Percentiles rank a stretch among this genome's conserved stretches.
phyloP scores from a whole-genome alignment of 1,140 invertebrate genomes.

The Drosophila paulistorum region DNA sequence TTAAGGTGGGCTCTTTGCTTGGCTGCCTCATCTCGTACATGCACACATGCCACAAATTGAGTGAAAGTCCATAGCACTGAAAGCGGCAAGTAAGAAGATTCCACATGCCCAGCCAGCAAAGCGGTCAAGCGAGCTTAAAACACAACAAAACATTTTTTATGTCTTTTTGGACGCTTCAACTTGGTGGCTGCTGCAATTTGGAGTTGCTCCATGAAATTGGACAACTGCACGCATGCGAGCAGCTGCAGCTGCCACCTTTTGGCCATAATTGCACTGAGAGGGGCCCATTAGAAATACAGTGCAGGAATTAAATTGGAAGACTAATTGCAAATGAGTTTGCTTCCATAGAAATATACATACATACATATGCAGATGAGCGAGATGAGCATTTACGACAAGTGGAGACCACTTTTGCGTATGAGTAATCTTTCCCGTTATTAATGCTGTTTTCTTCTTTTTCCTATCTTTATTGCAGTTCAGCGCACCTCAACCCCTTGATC shows the following conservation, averaged over 20 bases:
- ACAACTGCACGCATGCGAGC: slow-evolving; percentile 61
- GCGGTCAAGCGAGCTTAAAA: slow-evolving; percentile 39
- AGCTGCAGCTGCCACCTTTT: slow-evolving; percentile 14
- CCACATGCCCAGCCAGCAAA: slow-evolving; percentile 28
- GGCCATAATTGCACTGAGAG: slow-evolving; percentile 35
- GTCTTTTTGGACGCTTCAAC: slow-evolving; percentile 8
- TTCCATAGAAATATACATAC: not conserved
- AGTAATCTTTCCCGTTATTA: slow-evolving; percentile 8
- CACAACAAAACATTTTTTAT: slow-evolving; percentile 31
- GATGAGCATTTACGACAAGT: not conserved
- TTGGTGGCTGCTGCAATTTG: slow-evolving; percentile 44
- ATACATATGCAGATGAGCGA: not conserved
- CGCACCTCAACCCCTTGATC: slow-evolving; percentile 17
- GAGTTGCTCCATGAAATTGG: slow-evolving; percentile 53
- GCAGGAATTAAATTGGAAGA: not conserved
- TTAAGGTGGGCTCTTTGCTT: slow-evolving; percentile 42
- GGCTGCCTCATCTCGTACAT: slow-evolving; percentile 59
- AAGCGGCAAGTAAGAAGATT: slow-evolving; percentile 50
- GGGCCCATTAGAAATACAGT: slow-evolving; percentile 29
- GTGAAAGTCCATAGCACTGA: slow-evolving; percentile 57
- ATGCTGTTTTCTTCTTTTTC: slow-evolving; percentile 6
- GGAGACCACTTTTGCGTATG: not conserved
- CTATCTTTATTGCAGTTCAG: slow-evolving; percentile 36
- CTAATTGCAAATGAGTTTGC: slow-evolving; percentile 34
- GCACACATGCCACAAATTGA: slow-evolving; percentile 52